These are phyloP conservation scores for Drosophila anceps DNA, from an alignment of 2,888 invertebrate genomes.

Conservation along the genomic window DNA sequence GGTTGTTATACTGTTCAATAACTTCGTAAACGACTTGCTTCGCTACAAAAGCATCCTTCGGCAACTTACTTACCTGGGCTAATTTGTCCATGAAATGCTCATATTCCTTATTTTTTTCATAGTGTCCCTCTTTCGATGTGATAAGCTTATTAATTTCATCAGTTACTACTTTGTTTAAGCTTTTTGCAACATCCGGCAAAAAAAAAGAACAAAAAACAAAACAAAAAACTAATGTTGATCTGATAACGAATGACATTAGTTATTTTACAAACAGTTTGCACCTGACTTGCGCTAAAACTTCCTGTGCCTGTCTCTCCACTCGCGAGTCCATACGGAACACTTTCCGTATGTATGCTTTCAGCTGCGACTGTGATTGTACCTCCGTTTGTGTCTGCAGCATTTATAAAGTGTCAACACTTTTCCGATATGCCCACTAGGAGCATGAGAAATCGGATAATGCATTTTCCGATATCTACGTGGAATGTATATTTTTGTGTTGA, in stretches of 20 bases:
- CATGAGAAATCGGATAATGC: too few relatives aligned
- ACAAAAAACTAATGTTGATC: background rate
- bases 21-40: background rate
- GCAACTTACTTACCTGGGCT: background rate
- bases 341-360: too few relatives aligned
- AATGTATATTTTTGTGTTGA: too few relatives aligned
- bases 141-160: background rate
- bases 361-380: too few relatives aligned
- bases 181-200: background rate
- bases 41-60: background rate
- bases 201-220: too few relatives aligned
- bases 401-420: too few relatives aligned
- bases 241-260: background rate
- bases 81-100: background rate
- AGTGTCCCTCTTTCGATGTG: background rate
- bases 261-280: background rate
- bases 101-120: conserved; percentile 1
- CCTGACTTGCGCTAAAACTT: background rate
- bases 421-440: too few relatives aligned
- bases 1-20: conserved; percentile 6
- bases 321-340: too few relatives aligned
- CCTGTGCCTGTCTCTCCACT: too few relatives aligned
- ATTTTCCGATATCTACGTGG: too few relatives aligned
- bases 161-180: background rate
- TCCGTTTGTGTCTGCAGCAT: too few relatives aligned